Base-by-base conservation (phyloP, 2,797 vertebrate species). In the Columba guinea region DNA sequence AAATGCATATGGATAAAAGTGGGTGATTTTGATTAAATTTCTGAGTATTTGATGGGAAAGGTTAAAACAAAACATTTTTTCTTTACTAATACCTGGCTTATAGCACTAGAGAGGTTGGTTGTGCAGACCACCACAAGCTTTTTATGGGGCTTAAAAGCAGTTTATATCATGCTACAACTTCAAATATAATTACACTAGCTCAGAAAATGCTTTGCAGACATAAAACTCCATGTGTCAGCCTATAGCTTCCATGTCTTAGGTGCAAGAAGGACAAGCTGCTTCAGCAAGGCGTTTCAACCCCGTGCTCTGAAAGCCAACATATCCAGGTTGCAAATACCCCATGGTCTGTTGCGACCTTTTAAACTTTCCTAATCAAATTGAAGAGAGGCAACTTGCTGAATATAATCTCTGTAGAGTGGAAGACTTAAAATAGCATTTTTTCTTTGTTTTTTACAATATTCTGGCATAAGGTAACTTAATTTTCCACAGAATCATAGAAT, bases 71-170 rank as follows among this genome's bases (percentile, higher is more conserved):
- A 91, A 48, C 65, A 39, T 85, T 93, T 94, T 90, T 94, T 80
- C 79, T 78, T 89, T 23, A 71, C 81, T 87, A 94, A 92, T 96
- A 95, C 74, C 87, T 96, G 82, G 30, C 53, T 94, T 82, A 89
- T 3, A 85, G 75, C 64, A 64, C 81, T 68, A 62, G 68, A 64
- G 62, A 93, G 71, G 23, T 80, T 96, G 91, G 75, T 65, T 87
- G 71, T 75, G 37, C 81, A 92, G 84, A 92, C 87, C 90, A 95
- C 84, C 68, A 52, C 22, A 55, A 64, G 68, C 52, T 93, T 94
- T 96, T 94, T 93, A 93, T 85, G 81, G 64, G 60, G 41, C 78
- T 93, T 85, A 94, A 92, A 80, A 85, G 68, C 84, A 80, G 84
- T 91, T 96, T 95, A 68, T 92, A 89, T 94, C 71, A 62, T 68